Base-by-base conservation (phyloP, 1,140 invertebrate species). In the Alviniconcha marisindica region DNA sequence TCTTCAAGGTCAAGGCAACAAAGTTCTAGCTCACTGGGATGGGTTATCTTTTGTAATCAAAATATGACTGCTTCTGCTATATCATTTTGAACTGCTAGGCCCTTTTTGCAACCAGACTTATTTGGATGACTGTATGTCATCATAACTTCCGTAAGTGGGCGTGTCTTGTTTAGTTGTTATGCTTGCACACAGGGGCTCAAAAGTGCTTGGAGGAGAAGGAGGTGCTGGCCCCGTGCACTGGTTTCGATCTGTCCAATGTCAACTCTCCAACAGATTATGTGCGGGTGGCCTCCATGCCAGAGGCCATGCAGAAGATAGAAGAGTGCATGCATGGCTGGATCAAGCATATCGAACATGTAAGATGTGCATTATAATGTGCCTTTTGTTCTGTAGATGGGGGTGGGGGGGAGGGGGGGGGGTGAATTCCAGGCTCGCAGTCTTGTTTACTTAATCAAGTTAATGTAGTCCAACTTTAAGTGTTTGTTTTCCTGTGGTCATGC, bases 311-410 rank as follows among this genome's bases (percentile, higher is more conserved):
- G 42, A 85, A 85, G 33, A 91, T 93, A 66, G 93, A 94, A 80
- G 89, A 91, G 33, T 91, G 90, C 51, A 92, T 93, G 84, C 85
- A 83, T 36, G 89, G 91, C 38, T 94, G 93, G 93, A 90, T 93
- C 66, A 91, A 91, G 82, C 93, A 94, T 85, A 92, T 94, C 63
- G 93, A 94, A 83, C 90, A 93, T 85, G 93, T 93, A 83, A 69
- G 74, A 38, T 18, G 0, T 56, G 14, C 42, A 36, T 36, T n/a
- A n/a, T n/a, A n/a, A n/a, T n/a, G n/a, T n/a, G n/a, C n/a, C n/a
- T n/a, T n/a, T n/a, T n/a, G n/a, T n/a, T n/a, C n/a, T n/a, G n/a
- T n/a, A n/a, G n/a, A n/a, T n/a, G n/a, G n/a, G n/a, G n/a, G n/a
- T n/a, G n/a, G n/a, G n/a, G n/a, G n/a, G n/a, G n/a, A n/a, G n/a